These are phyloP conservation scores for Slavum lentiscoides DNA, from an alignment of 2,888 invertebrate genomes.

Conservation along the genomic window DNA sequence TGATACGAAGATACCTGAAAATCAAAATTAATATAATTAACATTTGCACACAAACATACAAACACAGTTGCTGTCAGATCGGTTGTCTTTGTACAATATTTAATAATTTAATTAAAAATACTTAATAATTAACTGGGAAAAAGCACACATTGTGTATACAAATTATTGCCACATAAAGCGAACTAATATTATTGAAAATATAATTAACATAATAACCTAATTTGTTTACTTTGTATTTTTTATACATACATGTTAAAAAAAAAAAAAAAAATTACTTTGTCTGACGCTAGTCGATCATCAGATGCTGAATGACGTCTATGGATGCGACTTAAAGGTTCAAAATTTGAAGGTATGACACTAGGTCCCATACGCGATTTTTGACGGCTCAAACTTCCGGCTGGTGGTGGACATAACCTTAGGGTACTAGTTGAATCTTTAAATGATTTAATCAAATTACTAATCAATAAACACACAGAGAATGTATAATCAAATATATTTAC, in stretches of 20 bases:
- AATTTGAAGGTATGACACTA: slow-evolving; percentile 63
- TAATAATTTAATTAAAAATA: too few relatives aligned
- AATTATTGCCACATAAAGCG: not conserved
- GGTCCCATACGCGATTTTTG: slow-evolving; percentile 63
- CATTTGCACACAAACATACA: slow-evolving; percentile 10
- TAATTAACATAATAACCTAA: not conserved
- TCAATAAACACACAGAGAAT: not conserved
- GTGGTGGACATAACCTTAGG: slow-evolving; percentile 60
- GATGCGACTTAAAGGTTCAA: slow-evolving; percentile 49
- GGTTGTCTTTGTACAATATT: too few relatives aligned
- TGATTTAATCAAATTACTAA: not conserved
- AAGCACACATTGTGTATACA: not conserved
- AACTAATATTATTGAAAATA: not conserved
- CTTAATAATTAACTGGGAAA: not conserved
- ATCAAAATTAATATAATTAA: slow-evolving; percentile 53
- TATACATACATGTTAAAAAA: not conserved
- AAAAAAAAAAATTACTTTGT: slow-evolving; percentile 41
- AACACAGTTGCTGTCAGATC: not conserved
- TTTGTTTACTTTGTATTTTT: too few relatives aligned
- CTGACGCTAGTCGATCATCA: slow-evolving; percentile 53
- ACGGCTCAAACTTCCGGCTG: slow-evolving; percentile 56
- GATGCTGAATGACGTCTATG: slow-evolving; percentile 55
- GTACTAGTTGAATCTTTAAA: slow-evolving; percentile 32
- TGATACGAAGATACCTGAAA: slow-evolving; percentile 61
- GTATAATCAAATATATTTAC: slow-evolving; percentile 14